Percentiles rank a stretch among this genome's conserved stretches.
These are phyloP conservation scores for Oeneis ivallda DNA, from an alignment of 2,888 invertebrate species.

Conservation along the genomic window DNA sequence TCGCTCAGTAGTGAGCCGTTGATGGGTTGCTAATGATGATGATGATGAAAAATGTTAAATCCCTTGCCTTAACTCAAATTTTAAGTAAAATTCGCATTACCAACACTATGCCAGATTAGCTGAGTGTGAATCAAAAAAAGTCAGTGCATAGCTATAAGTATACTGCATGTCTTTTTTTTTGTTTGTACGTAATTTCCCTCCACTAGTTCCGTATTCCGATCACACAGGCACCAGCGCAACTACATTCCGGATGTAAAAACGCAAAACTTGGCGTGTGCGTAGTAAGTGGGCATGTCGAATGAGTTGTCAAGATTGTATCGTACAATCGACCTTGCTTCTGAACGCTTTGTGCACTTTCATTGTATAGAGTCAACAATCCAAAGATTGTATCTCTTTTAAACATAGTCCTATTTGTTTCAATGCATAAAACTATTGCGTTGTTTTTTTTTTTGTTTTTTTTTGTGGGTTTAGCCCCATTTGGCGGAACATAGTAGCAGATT, in stretches of 20 bases:
- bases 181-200: neutral
- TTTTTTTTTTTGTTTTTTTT: too few relatives aligned
- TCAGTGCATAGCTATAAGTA: neutral
- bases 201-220: neutral
- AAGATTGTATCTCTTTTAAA: neutral
- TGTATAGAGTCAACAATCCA: conserved; percentile 12
- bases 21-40: too few relatives aligned
- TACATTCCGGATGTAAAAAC: conserved; percentile 5
- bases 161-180: neutral
- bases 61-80: too few relatives aligned
- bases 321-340: conserved; percentile 18
- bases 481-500: too few relatives aligned
- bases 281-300: conserved; percentile 2
- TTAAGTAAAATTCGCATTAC: too few relatives aligned
- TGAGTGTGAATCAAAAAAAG: too few relatives aligned
- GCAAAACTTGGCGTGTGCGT: neutral
- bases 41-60: too few relatives aligned
- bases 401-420: neutral
- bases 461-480: too few relatives aligned
- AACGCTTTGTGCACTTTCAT: conserved; percentile 17
- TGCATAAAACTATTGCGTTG: neutral
- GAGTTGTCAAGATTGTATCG: conserved; percentile 21
- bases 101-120: too few relatives aligned
- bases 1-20: too few relatives aligned
- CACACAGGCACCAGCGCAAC: neutral